Conservation (phyloP, 2,113 vertebrate genomes). For the Bos indicus region DNA sequence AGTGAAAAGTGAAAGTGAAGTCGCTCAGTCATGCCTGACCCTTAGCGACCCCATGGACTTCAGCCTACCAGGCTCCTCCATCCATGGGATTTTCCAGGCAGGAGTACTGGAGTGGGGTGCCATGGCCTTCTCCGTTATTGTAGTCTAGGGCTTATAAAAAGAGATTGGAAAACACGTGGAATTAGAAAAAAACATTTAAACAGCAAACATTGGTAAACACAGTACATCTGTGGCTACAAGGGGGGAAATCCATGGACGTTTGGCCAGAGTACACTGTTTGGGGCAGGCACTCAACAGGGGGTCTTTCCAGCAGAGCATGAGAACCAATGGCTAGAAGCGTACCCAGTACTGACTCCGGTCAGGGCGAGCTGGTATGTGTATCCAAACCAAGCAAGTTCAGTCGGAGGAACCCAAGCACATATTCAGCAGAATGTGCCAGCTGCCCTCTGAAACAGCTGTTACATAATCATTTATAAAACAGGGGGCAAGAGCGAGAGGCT, state of each 20-base stretch:
- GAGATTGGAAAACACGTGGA: neutral
- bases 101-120: too few relatives aligned
- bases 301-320: neutral
- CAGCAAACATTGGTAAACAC: neutral
- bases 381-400: neutral
- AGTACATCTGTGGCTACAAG: neutral
- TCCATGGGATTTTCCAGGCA: too few relatives aligned
- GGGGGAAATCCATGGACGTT: accelerated
- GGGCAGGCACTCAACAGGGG: neutral
- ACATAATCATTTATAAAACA: neutral
- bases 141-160: neutral
- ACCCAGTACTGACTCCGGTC: neutral
- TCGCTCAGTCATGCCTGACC: too few relatives aligned
- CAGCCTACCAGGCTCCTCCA: too few relatives aligned
- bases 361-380: neutral
- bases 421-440: neutral
- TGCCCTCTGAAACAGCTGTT: neutral
- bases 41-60: too few relatives aligned
- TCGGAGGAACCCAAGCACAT: neutral
- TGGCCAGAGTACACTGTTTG: neutral
- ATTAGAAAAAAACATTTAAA: neutral
- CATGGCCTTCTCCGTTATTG: too few relatives aligned
- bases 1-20: too few relatives aligned
- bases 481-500: neutral
- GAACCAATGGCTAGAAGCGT: neutral